These are phyloP conservation scores for Danio choprae DNA, from an alignment of 2,797 vertebrate species.

Conservation along the genomic window DNA sequence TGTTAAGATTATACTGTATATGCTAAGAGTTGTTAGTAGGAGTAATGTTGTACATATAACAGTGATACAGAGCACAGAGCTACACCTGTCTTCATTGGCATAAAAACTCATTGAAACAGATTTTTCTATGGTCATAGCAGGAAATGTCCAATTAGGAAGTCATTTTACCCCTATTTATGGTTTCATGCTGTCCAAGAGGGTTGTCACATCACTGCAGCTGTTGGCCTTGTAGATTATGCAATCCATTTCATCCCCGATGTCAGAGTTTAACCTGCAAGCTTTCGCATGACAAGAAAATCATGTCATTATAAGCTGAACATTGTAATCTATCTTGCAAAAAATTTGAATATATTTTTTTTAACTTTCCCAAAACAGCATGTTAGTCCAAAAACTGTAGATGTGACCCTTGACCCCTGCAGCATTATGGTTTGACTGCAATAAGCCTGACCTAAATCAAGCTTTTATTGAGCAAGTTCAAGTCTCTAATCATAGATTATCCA, in stretches of 20 bases:
- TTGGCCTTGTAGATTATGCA: not conserved
- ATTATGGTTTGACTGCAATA: conserved; percentile 17
- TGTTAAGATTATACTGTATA: no score
- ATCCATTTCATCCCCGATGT: not conserved
- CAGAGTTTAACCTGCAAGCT: not conserved
- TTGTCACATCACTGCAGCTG: conserved; percentile 33
- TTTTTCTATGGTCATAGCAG: conserved; percentile 54
- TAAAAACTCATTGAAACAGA: not conserved
- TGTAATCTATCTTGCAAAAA: not conserved
- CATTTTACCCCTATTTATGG: conserved; percentile 54
- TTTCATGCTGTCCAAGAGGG: conserved; percentile 63
- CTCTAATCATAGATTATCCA: not conserved
- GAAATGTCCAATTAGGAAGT: conserved; percentile 58
- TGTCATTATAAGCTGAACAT: conserved; percentile 4
- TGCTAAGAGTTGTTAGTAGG: not conserved
- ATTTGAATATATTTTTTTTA: no score
- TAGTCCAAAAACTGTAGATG: not conserved
- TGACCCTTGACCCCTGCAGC: conserved; percentile 10
- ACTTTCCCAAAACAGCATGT: not conserved
- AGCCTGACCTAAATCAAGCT: conserved; percentile 15
- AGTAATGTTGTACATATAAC: not conserved
- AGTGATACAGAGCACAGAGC: not conserved
- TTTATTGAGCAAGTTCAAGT: not conserved
- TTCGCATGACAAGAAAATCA: not conserved
- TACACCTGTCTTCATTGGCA: not conserved